Evolutionary conservation across 2,888 invertebrate genomes (phyloP), one percentile per base, ranked within the genome.

Genomic region (Oxytorus armatus): DNA sequence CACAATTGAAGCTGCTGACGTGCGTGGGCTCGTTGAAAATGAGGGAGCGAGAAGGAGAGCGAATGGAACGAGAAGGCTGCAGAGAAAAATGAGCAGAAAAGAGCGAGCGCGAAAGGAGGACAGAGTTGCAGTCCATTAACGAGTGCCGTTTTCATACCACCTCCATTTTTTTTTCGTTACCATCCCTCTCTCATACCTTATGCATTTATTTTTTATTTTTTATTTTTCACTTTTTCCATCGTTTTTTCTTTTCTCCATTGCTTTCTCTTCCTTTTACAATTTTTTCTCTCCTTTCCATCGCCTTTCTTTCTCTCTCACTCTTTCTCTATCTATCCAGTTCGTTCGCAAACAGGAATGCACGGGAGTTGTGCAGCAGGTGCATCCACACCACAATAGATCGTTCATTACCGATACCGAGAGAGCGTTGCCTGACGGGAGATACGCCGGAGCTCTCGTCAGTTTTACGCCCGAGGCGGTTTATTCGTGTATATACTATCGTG

Each of bases 321-420:
- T n/a, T n/a, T n/a, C n/a, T n/a, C n/a, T n/a, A n/a, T 33, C 1
- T 36, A 18, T 33, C 5, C 16, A 65, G 76, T 76, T 77, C 77
- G 70, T 68, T 69, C 61, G 53, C 23, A 47, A 36, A 23, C 44
- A 53, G 33, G 36, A 36, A 72, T 63, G 16, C 53, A 33, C 21
- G 14, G 14, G 51, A 73, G 51, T 61, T 51, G 51, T 16, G 63
- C 51, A 16, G 42, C 36, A 51, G 47, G 44, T 83, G 77, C 79
- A 80, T 70, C 85, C 82, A 83, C 86, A 85, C 83, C 89, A 90
- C 90, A 90, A 90, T 90, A 86, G 90, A 90, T 90, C 88, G 89
- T 90, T 90, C 90, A 89, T 90, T 90, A 90, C 88, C 88, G 90
- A 90, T 90, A 89, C 85, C 82, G 79, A 86, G 79, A 74, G 83